Evolutionary conservation across 2,888 invertebrate genomes (phyloP).

Genomic region (Drosophila neonasuta): DNA sequence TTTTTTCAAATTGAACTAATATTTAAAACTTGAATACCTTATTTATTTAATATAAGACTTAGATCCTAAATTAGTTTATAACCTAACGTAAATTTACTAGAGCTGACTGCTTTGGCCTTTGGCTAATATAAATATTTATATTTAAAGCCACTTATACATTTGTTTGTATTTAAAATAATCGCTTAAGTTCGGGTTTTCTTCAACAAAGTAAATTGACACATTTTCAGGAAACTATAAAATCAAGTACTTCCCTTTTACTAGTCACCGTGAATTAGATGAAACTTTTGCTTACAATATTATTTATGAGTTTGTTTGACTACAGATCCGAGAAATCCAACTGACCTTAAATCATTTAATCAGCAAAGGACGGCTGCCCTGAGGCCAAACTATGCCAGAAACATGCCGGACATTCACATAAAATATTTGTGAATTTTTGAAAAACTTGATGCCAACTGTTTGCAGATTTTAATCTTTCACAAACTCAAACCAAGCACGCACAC

Average conservation of each 20-base stretch:
- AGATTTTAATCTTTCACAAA: slow-evolving; percentile 78
- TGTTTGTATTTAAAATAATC: no score
- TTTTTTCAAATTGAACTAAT: no score
- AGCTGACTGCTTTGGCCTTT: no score
- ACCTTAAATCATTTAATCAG: slow-evolving; percentile 75
- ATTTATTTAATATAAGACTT: no score
- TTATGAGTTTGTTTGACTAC: slow-evolving; percentile 35
- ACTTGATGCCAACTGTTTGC: slow-evolving; percentile 77
- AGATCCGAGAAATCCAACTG: slow-evolving; percentile 53
- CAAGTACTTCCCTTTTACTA: slow-evolving; percentile 3
- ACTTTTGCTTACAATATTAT: slow-evolving; percentile 30
- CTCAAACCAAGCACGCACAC: slow-evolving; percentile 50
- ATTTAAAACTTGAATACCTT: no score
- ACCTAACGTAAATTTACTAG: no score
- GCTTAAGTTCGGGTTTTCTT: no score
- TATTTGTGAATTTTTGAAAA: slow-evolving; percentile 75
- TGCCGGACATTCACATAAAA: slow-evolving; percentile 52
- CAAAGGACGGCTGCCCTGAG: slow-evolving; percentile 35
- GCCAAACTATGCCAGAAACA: slow-evolving; percentile 38
- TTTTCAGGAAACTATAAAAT: slow-evolving; percentile 15
- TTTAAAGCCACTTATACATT: no score
- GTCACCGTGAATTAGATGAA: slow-evolving; percentile 21
- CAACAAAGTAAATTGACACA: no score
- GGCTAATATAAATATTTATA: no score
- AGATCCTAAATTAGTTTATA: no score